Conservation (phyloP, 2,113 vertebrate genomes). For the Alligator sinensis region DNA sequence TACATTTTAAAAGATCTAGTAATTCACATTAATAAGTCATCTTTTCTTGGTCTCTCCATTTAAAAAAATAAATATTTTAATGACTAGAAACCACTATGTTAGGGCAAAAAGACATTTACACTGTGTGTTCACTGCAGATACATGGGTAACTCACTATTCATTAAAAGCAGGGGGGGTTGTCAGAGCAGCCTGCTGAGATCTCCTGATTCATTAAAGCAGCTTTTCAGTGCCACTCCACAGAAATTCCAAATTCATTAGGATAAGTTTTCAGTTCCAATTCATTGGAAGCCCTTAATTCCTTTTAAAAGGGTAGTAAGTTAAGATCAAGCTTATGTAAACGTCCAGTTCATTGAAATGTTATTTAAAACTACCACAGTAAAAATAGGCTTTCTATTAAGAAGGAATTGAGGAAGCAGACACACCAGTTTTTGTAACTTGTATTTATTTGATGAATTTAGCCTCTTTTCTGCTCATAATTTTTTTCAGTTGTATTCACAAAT, state of each 20-base stretch:
- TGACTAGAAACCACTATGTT: not conserved
- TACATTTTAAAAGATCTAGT: conserved; percentile 32
- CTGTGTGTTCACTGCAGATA: conserved; percentile 7
- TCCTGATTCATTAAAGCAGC: conserved; percentile 35
- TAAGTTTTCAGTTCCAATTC: not conserved
- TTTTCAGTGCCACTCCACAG: not conserved
- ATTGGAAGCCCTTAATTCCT: conserved; percentile 27
- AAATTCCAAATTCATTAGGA: conserved; percentile 23
- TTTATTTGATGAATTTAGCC: not conserved
- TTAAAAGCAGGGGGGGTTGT: conserved; percentile 35
- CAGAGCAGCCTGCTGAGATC: conserved; percentile 1
- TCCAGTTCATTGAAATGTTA: not conserved
- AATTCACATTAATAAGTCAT: not conserved
- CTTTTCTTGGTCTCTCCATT: conserved; percentile 31
- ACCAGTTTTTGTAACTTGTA: not conserved
- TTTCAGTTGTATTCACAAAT: not conserved
- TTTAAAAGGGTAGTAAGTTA: not conserved
- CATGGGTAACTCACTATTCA: not conserved
- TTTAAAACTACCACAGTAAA: not conserved
- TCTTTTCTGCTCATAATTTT: not conserved
- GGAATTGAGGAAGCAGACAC: not conserved
- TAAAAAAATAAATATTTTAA: not conserved
- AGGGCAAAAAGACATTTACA: not conserved
- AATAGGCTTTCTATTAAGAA: not conserved
- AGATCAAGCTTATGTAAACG: conserved; percentile 19